phyloP scores from a whole-genome alignment of 1,140 invertebrate species.

The Colletes gigas region DNA sequence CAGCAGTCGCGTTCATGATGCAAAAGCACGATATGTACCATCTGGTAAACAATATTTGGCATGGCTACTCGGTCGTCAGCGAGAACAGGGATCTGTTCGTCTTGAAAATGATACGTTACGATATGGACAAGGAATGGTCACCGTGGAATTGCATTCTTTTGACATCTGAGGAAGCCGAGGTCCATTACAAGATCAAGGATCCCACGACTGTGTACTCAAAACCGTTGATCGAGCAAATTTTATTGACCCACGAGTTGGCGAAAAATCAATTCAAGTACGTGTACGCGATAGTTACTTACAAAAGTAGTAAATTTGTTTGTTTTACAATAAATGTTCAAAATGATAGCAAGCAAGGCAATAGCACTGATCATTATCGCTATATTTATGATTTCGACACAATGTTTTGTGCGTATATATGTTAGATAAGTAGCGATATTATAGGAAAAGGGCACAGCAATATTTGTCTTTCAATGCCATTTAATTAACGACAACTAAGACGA shows the following conservation, averaged over 20 bases:
- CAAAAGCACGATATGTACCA: constrained; percentile 85
- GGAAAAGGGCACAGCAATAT: neutral
- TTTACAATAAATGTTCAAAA: too few species aligned
- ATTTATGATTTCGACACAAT: too few species aligned
- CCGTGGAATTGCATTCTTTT: constrained; percentile 89
- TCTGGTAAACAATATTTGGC: constrained; percentile 86
- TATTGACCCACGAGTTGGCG: constrained; percentile 67
- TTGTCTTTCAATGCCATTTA: neutral
- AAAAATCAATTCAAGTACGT: constrained; percentile 68
- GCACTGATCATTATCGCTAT: too few species aligned
- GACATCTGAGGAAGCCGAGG: constrained; percentile 84
- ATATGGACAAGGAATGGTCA: constrained; percentile 83
- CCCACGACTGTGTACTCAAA: constrained; percentile 66
- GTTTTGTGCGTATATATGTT: too few species aligned
- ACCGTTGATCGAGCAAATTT: constrained; percentile 63
- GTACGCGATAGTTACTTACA: neutral
- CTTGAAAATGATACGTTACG: constrained; percentile 83
- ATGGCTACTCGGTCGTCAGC: constrained; percentile 84
- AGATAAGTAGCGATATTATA: too few species aligned
- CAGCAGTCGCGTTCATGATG: constrained; percentile 83
- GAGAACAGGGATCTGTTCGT: constrained; percentile 83
- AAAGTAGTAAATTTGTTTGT: too few species aligned
- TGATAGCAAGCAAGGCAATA: too few species aligned
- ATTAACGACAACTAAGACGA: neutral
- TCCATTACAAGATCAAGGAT: constrained; percentile 76